A percentile compares a stretch with the other conserved stretches of the same genome.
Evolutionary conservation across 2,888 invertebrate genomes (phyloP).

Genomic region (Myathropa florea): DNA sequence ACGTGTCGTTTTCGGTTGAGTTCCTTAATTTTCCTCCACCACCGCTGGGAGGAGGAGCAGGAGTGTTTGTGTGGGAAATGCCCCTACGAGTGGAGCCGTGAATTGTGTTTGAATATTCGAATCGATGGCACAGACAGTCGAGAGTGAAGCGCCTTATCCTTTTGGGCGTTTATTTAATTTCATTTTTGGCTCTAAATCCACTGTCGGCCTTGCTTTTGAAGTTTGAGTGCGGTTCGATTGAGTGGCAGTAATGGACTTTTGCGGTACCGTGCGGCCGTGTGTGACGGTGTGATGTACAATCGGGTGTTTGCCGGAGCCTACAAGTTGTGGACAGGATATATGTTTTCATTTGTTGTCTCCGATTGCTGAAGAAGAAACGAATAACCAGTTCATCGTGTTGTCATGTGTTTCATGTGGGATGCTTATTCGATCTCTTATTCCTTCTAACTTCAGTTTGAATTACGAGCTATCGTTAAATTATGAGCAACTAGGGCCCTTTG

Average conservation of each 20-base stretch:
- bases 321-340: background rate
- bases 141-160: slow-evolving; percentile 1
- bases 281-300: background rate
- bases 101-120: slow-evolving; percentile 13
- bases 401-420: no score
- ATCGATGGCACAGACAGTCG: slow-evolving; percentile 35
- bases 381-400: no score
- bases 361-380: background rate
- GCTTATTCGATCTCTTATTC: no score
- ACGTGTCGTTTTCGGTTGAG: slow-evolving; percentile 15
- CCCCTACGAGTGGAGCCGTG: background rate
- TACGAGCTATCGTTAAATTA: no score
- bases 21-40: background rate
- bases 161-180: slow-evolving; percentile 35
- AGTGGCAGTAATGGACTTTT: slow-evolving; percentile 1
- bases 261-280: background rate
- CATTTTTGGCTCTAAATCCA: background rate
- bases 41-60: no score
- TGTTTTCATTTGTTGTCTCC: background rate
- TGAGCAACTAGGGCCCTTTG: no score
- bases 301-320: background rate
- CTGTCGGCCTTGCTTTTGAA: background rate
- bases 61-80: background rate
- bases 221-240: slow-evolving; percentile 12
- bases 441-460: no score